Conservation (phyloP, 2,797 vertebrate species). For the Monodelphis domestica region DNA sequence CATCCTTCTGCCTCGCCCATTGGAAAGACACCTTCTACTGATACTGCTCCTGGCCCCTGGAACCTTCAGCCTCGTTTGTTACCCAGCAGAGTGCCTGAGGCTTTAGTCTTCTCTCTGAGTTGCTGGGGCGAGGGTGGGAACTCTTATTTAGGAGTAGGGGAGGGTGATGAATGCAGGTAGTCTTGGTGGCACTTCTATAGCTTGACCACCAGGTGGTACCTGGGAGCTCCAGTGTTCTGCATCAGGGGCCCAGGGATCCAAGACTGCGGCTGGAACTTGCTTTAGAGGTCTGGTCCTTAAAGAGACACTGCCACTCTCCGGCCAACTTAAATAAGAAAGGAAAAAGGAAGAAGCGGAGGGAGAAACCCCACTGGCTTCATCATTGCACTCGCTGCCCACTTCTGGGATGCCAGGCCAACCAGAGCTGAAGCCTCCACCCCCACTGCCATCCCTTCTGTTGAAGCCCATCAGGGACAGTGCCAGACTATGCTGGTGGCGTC, state of each 20-base stretch:
- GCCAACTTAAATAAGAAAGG: not conserved
- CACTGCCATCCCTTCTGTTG: not conserved
- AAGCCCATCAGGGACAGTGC: constrained; percentile 33
- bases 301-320: constrained; percentile 42
- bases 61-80: not conserved
- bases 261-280: constrained; percentile 74
- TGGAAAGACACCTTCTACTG: not conserved
- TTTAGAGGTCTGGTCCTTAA: constrained; percentile 71
- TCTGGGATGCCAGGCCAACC: constrained; percentile 23
- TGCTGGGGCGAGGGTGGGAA: not conserved
- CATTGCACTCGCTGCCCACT: not conserved
- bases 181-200: not conserved
- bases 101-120: not conserved
- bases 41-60: not conserved
- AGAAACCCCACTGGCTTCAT: not conserved
- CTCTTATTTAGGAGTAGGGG: not conserved
- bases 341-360: not conserved
- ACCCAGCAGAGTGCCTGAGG: not conserved
- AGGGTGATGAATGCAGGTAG: not conserved
- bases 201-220: constrained; percentile 68
- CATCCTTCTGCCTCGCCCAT: not conserved
- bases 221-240: constrained; percentile 45
- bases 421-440: constrained; percentile 8
- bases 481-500: constrained; percentile 62
- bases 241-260: constrained; percentile 55